Base-by-base conservation (phyloP, 2,888 invertebrate species). In the Harpalus rubripes region DNA sequence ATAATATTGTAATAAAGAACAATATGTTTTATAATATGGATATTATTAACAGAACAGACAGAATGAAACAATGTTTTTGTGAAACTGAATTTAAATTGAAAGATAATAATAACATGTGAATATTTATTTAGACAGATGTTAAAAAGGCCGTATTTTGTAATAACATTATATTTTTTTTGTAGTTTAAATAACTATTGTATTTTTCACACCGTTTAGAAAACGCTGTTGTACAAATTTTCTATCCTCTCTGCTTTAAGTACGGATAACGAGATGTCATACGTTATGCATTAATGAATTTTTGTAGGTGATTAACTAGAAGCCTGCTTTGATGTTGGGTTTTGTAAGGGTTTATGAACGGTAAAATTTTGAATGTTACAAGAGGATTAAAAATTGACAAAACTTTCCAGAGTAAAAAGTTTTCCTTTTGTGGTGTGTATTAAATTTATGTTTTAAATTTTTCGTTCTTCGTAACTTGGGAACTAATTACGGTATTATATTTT, bases 231-330 rank as follows among this genome's bases (percentile, higher is more conserved):
- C 12, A 12, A 52, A 12, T 8, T 12, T 52, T 8, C 1, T 52
- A 12, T 52, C 44, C 44, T 52, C 44, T 52, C 12, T 8, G 44
- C 44, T 52, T 5, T 12, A 52, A 52, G 1, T 0, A 68, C 56
- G 81, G 52, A 81, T 81, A 65, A 63, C 10, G 68, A 18, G 18
- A 58, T 7, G 56, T 32, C 68, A 61, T 58, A 58, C 39, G 56
- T 15, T 6, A 6, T 61, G 26, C 65, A 56, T 18, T 82, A 82
- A 82, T 82, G 82, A 82, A 82, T 82, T 82, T 72, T 44, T 72
- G 82, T 72, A 32, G 58, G 72, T 26, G 82, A 82, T 82, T 82
- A 82, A 65, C 65, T 72, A 74, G 41, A 41, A 18, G 41, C 41
- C 15, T 16, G 72, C 72, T 74, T 74, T 44, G 72, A 72, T 44